Percentiles rank a stretch among this genome's conserved stretches.
These are phyloP conservation scores for Sebastes steindachneri DNA, from an alignment of 2,797 vertebrate species.

Conservation along the genomic window DNA sequence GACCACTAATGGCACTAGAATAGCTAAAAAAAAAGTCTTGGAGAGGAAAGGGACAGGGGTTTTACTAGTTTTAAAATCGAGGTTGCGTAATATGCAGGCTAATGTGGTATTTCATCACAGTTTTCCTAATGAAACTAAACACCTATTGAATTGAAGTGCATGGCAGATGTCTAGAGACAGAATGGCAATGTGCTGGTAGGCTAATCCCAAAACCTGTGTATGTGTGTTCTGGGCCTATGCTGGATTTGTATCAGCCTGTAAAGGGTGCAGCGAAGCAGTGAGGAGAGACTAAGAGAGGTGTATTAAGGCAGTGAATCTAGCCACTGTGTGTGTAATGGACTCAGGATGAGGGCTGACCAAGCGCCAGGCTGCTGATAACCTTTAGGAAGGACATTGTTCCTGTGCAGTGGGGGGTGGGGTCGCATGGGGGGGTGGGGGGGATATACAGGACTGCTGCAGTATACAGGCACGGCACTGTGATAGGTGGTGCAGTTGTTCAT, in stretches of 20 bases:
- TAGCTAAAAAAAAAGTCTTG: background rate
- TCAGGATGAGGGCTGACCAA: slow-evolving; percentile 82
- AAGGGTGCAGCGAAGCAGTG: slow-evolving; percentile 63
- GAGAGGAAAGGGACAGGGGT: background rate
- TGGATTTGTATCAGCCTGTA: slow-evolving; percentile 66
- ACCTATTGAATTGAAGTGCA: background rate
- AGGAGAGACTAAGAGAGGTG: slow-evolving; percentile 73
- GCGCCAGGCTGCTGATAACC: slow-evolving; percentile 81
- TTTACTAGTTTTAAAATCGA: background rate
- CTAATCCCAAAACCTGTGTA: slow-evolving; percentile 35
- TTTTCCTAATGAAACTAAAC: background rate
- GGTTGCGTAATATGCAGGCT: background rate
- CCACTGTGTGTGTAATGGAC: slow-evolving; percentile 79
- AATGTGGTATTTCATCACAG: background rate
- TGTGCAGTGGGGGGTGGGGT: slow-evolving; percentile 52
- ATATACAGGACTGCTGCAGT: slow-evolving; percentile 59
- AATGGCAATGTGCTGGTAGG: background rate
- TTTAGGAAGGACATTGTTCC: slow-evolving; percentile 84
- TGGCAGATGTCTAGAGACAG: slow-evolving; percentile 3
- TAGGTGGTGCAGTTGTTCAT: slow-evolving; percentile 72
- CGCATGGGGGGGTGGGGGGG: background rate
- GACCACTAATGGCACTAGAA: background rate
- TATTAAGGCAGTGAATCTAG: slow-evolving; percentile 76
- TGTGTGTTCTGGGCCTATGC: slow-evolving; percentile 27
- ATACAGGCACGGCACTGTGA: slow-evolving; percentile 56